Evolutionary conservation across 2,113 vertebrate genomes (phyloP).

Genomic region (Oxyura jamaicensis): DNA sequence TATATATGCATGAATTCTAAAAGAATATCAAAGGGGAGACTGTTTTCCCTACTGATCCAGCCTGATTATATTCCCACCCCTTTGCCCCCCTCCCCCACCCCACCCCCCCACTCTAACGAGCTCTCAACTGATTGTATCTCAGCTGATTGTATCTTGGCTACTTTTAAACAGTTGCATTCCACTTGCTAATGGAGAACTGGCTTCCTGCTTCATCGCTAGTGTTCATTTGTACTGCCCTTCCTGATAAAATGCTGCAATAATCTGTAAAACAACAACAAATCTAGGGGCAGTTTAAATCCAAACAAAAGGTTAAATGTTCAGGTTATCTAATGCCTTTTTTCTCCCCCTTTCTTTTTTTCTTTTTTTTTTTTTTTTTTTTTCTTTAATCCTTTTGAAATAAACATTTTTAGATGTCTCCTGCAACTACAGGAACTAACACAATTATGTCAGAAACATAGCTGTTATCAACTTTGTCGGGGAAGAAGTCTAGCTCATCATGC

Average conservation of each 20-base stretch:
- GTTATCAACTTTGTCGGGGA: constrained; percentile 34
- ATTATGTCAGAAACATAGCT: constrained; percentile 34
- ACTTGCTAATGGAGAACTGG: constrained; percentile 47
- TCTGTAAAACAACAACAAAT: constrained; percentile 69
- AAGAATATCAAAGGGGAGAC: constrained; percentile 50
- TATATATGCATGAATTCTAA: constrained; percentile 1
- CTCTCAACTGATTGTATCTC: no score
- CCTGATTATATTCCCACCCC: constrained; percentile 4
- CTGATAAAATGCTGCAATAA: constrained; percentile 61
- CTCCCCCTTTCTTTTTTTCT: neutral
- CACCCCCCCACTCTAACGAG: neutral
- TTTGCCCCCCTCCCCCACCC: neutral
- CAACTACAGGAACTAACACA: constrained; percentile 46
- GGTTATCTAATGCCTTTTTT: constrained; percentile 43
- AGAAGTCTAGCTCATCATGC: constrained; percentile 22
- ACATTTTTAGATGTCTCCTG: constrained; percentile 35
- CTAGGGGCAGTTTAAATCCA: constrained; percentile 62
- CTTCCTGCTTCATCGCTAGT: constrained; percentile 65
- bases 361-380: neutral
- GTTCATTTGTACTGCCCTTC: constrained; percentile 64
- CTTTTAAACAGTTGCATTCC: constrained; percentile 39
- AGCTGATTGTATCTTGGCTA: constrained; percentile 32
- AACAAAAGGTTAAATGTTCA: constrained; percentile 61
- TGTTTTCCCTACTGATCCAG: constrained; percentile 32
- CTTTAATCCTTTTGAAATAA: constrained; percentile 52